Conservation (phyloP, 2,888 invertebrate genomes). For the Lasiommata megera region DNA sequence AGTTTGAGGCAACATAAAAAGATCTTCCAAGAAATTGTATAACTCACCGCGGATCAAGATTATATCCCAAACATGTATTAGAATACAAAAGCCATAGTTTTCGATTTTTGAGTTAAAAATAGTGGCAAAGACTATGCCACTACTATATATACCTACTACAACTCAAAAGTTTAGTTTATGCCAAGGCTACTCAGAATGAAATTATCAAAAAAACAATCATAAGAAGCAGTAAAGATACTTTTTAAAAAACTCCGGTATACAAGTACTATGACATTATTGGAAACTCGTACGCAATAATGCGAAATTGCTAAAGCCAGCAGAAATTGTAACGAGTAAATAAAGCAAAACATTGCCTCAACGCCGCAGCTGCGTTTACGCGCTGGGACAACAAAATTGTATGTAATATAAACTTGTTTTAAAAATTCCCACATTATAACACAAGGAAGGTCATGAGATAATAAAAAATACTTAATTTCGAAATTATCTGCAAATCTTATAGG, state of each 20-base stretch:
- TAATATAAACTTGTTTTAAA: conserved; percentile 45
- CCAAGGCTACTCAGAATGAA: conserved; percentile 32
- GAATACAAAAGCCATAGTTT: too few species aligned
- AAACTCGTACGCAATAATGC: conserved; percentile 9
- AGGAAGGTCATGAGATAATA: conserved; percentile 48
- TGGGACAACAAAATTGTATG: conserved; percentile 59
- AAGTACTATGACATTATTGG: neutral
- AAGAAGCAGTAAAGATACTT: neutral
- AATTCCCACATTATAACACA: conserved; percentile 14
- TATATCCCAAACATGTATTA: too few species aligned
- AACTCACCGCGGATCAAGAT: too few species aligned
- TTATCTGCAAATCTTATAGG: conserved; percentile 27
- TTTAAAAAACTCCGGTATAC: neutral
- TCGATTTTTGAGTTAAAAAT: too few species aligned
- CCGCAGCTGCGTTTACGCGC: conserved; percentile 44
- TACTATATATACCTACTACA: too few species aligned
- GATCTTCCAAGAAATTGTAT: too few species aligned
- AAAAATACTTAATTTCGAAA: conserved; percentile 21
- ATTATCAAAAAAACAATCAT: conserved; percentile 18
- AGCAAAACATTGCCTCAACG: conserved; percentile 43
- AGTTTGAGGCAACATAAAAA: too few species aligned
- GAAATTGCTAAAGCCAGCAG: conserved; percentile 14
- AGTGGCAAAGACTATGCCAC: too few species aligned
- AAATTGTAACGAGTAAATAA: conserved; percentile 8
- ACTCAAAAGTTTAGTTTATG: too few species aligned